Conservation (phyloP, 2,888 invertebrate genomes). For the Drosophila merina region DNA sequence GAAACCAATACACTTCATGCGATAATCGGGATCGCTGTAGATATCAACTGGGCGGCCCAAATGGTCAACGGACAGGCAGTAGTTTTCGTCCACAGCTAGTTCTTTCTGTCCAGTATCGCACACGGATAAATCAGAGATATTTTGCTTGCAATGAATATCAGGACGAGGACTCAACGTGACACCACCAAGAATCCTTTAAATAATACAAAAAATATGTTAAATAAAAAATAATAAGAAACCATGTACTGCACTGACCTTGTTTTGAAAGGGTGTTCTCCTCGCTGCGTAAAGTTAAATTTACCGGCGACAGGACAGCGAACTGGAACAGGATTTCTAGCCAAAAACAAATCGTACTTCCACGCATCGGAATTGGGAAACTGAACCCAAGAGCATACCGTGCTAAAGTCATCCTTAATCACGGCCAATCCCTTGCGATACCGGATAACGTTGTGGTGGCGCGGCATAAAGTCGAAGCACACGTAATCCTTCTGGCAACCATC, state of each 20-base stretch:
- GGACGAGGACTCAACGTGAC: constrained; percentile 97
- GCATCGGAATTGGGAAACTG: constrained; percentile 93
- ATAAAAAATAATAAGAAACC: not conserved
- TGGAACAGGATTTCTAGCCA: constrained; percentile 93
- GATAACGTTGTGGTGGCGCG: constrained; percentile 97
- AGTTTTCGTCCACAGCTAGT: constrained; percentile 96
- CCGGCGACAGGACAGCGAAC: constrained; percentile 98
- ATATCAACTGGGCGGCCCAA: constrained; percentile 97
- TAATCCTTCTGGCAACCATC: constrained; percentile 99
- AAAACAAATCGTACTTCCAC: constrained; percentile 94
- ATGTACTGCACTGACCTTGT: constrained; percentile 85
- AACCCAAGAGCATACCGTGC: constrained; percentile 97
- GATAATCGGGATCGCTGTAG: constrained; percentile 97
- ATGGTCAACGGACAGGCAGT: constrained; percentile 98
- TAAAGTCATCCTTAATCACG: constrained; percentile 94
- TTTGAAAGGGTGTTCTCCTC: constrained; percentile 94
- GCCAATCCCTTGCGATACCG: constrained; percentile 94
- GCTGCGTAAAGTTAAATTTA: constrained; percentile 96
- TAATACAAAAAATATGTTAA: not conserved
- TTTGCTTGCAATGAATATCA: constrained; percentile 95
- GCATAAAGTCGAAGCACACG: constrained; percentile 97
- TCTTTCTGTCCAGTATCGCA: constrained; percentile 98
- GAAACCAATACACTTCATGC: constrained; percentile 98
- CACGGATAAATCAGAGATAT: constrained; percentile 97
- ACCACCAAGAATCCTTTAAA: constrained; percentile 93